Conservation (phyloP, 2,797 vertebrate species). For the Sebastes minor region DNA sequence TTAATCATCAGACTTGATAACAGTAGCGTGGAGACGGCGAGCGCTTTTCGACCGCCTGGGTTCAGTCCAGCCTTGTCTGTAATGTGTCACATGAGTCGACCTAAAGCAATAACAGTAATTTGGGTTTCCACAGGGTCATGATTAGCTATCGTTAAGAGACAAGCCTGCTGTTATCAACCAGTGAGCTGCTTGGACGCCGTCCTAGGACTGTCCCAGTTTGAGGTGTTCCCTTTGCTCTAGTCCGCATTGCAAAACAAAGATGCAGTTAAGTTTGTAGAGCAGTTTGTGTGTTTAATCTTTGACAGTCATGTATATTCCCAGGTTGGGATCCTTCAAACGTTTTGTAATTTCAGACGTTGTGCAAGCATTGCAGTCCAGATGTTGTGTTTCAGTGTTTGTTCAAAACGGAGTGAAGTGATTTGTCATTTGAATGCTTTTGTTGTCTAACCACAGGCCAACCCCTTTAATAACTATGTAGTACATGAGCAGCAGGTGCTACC, state of each 20-base stretch:
- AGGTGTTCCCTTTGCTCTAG: not conserved
- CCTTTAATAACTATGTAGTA: not conserved
- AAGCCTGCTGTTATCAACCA: constrained; percentile 20
- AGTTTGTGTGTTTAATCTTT: not conserved
- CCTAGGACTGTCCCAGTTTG: not conserved
- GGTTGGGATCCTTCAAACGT: not conserved
- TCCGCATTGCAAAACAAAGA: not conserved
- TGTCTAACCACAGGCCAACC: not conserved
- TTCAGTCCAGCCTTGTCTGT: constrained; percentile 35
- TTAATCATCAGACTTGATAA: constrained; percentile 46
- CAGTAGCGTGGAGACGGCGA: constrained; percentile 1
- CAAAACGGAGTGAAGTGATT: not conserved
- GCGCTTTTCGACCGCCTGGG: not conserved
- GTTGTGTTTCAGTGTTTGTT: not conserved
- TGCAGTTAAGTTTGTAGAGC: not conserved
- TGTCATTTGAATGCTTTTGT: not conserved
- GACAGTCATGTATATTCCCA: not conserved
- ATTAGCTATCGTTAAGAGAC: constrained; percentile 33
- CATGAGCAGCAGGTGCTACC: not conserved
- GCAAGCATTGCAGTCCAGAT: not conserved
- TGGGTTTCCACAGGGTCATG: constrained; percentile 12
- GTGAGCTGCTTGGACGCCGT: not conserved
- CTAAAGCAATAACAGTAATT: constrained; percentile 57
- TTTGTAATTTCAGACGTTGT: not conserved
- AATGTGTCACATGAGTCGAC: constrained; percentile 41